phyloP scores from a whole-genome alignment of 2,797 vertebrate genomes.

The Hydrolagus colliei region DNA sequence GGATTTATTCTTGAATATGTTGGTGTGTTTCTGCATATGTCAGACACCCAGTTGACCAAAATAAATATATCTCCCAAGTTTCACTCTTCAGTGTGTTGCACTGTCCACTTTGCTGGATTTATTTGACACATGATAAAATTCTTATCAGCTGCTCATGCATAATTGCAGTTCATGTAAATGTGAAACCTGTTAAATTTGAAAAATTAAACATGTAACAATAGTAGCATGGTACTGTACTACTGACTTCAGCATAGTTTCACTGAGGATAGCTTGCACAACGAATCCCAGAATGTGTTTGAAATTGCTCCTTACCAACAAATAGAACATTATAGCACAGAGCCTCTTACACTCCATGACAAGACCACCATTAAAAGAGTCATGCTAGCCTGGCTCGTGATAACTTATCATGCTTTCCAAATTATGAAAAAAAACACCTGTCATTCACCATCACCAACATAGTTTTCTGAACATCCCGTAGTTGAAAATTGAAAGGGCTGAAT shows the following conservation, averaged over 20 bases:
- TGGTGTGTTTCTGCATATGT: too few species aligned
- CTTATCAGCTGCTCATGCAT: background rate
- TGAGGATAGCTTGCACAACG: background rate
- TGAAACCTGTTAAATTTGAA: background rate
- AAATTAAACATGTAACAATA: background rate
- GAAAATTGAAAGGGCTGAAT: background rate
- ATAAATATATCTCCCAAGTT: too few species aligned
- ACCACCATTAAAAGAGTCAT: background rate
- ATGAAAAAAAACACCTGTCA: background rate
- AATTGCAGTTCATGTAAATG: background rate
- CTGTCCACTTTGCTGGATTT: background rate
- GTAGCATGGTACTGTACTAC: background rate
- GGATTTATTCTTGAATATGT: too few species aligned
- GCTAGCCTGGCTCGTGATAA: background rate
- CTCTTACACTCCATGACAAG: background rate
- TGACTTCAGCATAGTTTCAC: background rate
- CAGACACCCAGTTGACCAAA: too few species aligned
- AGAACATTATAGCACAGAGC: background rate
- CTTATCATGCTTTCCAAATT: background rate
- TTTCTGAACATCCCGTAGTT: background rate
- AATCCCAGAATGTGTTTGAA: background rate
- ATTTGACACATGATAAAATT: background rate
- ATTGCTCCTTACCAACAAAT: background rate
- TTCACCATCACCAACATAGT: background rate
- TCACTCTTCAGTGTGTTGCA: too few species aligned